These are phyloP conservation scores for Entomobrya multifasciata DNA, from an alignment of 2,888 invertebrate genomes.

Conservation along the genomic window DNA sequence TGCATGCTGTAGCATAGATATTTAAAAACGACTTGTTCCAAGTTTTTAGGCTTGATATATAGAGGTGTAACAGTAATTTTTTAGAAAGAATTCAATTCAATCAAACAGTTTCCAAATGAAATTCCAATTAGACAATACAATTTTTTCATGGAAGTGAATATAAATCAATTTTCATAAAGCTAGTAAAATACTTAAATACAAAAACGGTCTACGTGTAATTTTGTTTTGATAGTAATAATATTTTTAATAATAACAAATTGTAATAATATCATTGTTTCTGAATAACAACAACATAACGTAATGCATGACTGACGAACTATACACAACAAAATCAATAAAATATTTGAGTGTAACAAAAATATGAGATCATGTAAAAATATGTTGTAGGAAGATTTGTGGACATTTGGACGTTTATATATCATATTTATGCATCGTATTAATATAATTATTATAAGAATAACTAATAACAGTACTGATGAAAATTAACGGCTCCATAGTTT, in stretches of 20 bases:
- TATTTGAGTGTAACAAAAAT: conserved; percentile 66
- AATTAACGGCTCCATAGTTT: neutral
- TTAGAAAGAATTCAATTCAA: neutral
- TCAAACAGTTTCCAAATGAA: neutral
- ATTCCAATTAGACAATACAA: neutral
- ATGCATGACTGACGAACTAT: conserved; percentile 45
- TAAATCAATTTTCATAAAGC: conserved; percentile 8
- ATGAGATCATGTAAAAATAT: conserved; percentile 70
- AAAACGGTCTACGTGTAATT: conserved; percentile 10
- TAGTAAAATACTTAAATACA: neutral
- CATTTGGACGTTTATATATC: conserved; percentile 62
- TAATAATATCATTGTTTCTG: conserved; percentile 49
- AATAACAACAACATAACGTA: conserved; percentile 37
- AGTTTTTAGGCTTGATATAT: conserved; percentile 3
- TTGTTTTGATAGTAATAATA: neutral
- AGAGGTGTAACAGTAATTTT: neutral
- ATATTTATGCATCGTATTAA: conserved; percentile 31
- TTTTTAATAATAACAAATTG: neutral
- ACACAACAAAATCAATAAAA: conserved; percentile 64
- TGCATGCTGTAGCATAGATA: neutral
- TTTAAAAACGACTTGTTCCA: conserved; percentile 3
- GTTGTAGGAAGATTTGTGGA: conserved; percentile 67
- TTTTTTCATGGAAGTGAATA: conserved; percentile 40
- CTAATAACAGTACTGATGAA: neutral
- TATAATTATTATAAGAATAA: conserved; percentile 7